Percentiles rank a stretch among this genome's conserved stretches.
phyloP scores from a whole-genome alignment of 1,140 invertebrate genomes.

The Lysiphlebus fabarum region DNA sequence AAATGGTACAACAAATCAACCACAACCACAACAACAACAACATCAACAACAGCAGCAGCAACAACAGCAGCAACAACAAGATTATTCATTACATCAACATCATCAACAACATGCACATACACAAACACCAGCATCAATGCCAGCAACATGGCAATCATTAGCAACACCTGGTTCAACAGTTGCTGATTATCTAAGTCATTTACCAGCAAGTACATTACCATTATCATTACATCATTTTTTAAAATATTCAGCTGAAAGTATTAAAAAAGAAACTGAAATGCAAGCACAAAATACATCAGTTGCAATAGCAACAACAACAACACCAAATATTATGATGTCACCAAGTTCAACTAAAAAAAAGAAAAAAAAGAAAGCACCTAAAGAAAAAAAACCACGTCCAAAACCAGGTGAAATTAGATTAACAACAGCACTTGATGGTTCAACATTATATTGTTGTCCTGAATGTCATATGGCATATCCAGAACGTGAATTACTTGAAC shows the following conservation, averaged over 20 bases:
- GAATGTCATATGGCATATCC: constrained; percentile 85
- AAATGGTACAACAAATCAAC: not conserved
- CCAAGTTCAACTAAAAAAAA: constrained; percentile 68
- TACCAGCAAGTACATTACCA: constrained; percentile 71
- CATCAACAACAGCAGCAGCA: constrained; percentile 15
- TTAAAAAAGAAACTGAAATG: constrained; percentile 68
- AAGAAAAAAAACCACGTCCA: constrained; percentile 75
- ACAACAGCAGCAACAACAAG: constrained; percentile 38
- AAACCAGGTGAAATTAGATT: constrained; percentile 79
- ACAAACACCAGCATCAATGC: constrained; percentile 55
- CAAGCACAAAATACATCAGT: constrained; percentile 58
- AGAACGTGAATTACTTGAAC: constrained; percentile 74
- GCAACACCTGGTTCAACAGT: constrained; percentile 71
- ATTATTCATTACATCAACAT: constrained; percentile 52
- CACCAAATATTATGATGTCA: constrained; percentile 54
- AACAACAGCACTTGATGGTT: constrained; percentile 77
- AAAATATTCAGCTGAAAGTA: constrained; percentile 76
- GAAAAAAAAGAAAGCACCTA: constrained; percentile 76
- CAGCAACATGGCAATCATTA: constrained; percentile 70
- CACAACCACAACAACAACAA: constrained; percentile 14
- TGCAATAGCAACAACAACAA: constrained; percentile 55
- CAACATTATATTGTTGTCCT: constrained; percentile 78
- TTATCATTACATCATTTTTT: constrained; percentile 78
- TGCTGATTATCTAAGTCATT: constrained; percentile 75
- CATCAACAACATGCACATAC: constrained; percentile 55